Base-by-base conservation (phyloP, 2,888 invertebrate genomes). In the Rhingia rostrata region DNA sequence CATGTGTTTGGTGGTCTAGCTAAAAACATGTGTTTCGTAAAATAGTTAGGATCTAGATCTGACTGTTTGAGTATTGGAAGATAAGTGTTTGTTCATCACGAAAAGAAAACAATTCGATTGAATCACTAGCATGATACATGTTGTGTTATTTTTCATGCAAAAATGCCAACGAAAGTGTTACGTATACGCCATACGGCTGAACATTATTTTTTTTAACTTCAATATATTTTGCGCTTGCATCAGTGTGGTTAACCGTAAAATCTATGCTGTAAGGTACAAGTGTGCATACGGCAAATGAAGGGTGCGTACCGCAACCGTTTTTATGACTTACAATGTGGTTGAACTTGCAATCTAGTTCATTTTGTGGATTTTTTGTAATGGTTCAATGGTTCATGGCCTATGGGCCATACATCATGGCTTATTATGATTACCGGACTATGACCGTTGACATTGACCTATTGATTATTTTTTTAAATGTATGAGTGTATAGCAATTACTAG, bases 131-230 rank as follows among this genome's bases (percentile, higher is more conserved):
- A 35, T 33, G 12, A n/a, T 12, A 43, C 3, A 53, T 6, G 32
- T 43, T 37, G 30, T 61, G 66, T 47, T 54, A 74, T 37, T 54
- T 74, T 56, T 12, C 35, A 63, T 63, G 49, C 49, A 35, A 47
- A 63, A 22, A 61, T 69, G 63, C 63, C 51, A 33, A 51, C 30
- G 39, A 45, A 67, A 67, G 45, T 74, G 43, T 79, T 79, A 73
- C 72, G 72, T 66, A 79, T 79, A 79, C 73, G 73, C 64, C 79
- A 54, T 70, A 53, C 5, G 35, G 9, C 12, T 2, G 6, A 4
- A 6, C 4, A 7, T 6, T 49, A 10, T 12, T 37, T 37, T n/a
- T 22, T 54, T 73, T 54, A 53, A 7, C 0, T 32, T 39, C 47
- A 39, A 30, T 5, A 30, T 47, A 63, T 72, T 35, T 70, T 72